phyloP scores from a whole-genome alignment of 2,888 invertebrate genomes.

The Cantharis rufa region DNA sequence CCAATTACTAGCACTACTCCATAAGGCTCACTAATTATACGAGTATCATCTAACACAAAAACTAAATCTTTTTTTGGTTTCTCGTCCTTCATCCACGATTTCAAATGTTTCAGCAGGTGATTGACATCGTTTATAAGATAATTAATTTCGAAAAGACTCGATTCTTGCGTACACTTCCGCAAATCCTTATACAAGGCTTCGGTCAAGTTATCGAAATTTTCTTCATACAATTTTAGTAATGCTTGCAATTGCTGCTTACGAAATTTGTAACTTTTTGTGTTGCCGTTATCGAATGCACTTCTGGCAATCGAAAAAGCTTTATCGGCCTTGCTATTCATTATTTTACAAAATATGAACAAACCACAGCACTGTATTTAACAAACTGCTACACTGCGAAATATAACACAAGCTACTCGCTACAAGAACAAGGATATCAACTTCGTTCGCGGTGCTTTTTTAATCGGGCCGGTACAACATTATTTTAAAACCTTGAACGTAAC shows the following conservation, averaged over 20 bases:
- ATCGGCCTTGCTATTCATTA: neutral
- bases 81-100: conserved; percentile 78
- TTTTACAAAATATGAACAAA: neutral
- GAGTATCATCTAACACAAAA: conserved; percentile 72
- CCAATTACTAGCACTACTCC: conserved; percentile 88
- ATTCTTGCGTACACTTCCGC: conserved; percentile 77
- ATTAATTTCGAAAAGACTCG: conserved; percentile 75
- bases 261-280: conserved; percentile 77
- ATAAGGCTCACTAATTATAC: conserved; percentile 83
- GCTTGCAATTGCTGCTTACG: conserved; percentile 77
- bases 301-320: conserved; percentile 18
- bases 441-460: neutral
- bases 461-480: neutral
- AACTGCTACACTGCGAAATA: neutral
- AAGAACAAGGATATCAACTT: neutral
- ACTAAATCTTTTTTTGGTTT: conserved; percentile 77
- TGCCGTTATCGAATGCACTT: conserved; percentile 73
- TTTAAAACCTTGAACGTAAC: neutral
- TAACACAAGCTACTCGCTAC: neutral
- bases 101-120: conserved; percentile 69
- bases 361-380: neutral
- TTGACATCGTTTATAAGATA: conserved; percentile 76
- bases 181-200: conserved; percentile 80
- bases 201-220: conserved; percentile 74
- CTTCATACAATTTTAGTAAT: conserved; percentile 75